A percentile compares a stretch with the other conserved stretches of the same genome.
Conservation (phyloP, 2,888 invertebrate genomes). For the Nemurella pictetii region DNA sequence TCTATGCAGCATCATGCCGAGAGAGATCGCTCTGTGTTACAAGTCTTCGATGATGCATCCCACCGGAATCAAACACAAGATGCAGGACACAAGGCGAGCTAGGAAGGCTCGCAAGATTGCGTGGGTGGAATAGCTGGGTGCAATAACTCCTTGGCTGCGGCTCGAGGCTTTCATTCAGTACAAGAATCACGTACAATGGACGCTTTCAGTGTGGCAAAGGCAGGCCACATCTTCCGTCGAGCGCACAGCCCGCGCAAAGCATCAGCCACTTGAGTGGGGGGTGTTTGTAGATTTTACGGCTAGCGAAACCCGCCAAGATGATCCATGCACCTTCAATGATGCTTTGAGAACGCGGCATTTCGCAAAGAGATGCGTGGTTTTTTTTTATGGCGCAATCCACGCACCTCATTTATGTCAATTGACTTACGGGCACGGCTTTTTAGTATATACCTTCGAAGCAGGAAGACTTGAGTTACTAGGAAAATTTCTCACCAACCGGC, state of each 20-base stretch:
- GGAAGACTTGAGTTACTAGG: neutral
- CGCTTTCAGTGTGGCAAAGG: neutral
- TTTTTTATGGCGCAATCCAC: neutral
- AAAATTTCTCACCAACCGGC: neutral
- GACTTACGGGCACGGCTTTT: neutral
- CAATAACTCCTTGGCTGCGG: constrained; percentile 1
- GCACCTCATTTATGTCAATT: neutral
- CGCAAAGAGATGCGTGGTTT: neutral
- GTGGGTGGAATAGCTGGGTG: constrained; percentile 3
- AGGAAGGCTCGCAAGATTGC: constrained; percentile 7
- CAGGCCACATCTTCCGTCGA: neutral
- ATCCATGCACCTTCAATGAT: neutral
- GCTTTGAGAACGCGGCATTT: neutral
- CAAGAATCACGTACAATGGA: neutral
- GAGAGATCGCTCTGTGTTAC: neutral
- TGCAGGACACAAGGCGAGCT: neutral
- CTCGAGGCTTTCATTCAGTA: neutral
- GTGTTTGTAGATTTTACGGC: neutral
- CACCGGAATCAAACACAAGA: too few species aligned
- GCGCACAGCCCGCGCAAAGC: neutral
- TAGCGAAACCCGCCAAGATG: too few species aligned
- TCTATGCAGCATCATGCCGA: neutral
- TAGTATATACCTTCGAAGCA: neutral
- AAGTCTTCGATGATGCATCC: too few species aligned
- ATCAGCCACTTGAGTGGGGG: neutral